Percentiles rank a stretch among this genome's conserved stretches.
Evolutionary conservation across 2,797 vertebrate genomes (phyloP).

Genomic region (Glyptemys insculpta): DNA sequence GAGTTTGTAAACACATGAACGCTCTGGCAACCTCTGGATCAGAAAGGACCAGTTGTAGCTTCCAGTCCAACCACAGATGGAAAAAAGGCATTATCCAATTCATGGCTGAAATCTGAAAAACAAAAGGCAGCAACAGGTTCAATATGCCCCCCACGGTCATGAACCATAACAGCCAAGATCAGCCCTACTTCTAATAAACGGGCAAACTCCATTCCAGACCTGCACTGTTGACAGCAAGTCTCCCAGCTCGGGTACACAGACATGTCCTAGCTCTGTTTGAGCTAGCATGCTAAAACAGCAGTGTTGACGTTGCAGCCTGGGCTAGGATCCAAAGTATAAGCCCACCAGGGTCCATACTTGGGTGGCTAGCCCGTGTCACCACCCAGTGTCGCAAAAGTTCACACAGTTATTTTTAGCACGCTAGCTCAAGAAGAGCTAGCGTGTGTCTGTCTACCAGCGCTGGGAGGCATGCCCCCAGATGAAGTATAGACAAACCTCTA

Average conservation of each 20-base stretch:
- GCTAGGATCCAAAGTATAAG: not conserved
- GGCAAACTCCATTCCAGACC: not conserved
- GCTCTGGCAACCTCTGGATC: not conserved
- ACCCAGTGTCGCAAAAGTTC: not conserved
- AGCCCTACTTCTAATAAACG: not conserved
- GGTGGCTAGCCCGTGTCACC: not conserved
- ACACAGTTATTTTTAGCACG: not conserved
- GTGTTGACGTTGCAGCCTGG: not conserved
- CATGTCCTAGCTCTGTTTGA: too few species aligned
- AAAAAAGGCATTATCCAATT: not conserved
- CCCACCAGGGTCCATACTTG: not conserved
- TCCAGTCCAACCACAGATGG: not conserved
- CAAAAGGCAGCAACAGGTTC: constrained; percentile 16
- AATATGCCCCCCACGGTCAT: not conserved
- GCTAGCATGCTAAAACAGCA: not conserved
- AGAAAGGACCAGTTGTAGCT: not conserved
- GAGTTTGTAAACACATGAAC: not conserved
- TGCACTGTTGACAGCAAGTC: not conserved
- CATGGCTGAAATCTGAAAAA: not conserved
- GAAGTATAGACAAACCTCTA: not conserved
- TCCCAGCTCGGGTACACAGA: not conserved
- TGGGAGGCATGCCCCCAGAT: not conserved
- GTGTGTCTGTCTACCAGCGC: too few species aligned
- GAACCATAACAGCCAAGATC: accelerated
- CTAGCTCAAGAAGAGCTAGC: not conserved